phyloP scores from a whole-genome alignment of 2,797 vertebrate genomes.

The Microcaecilia unicolor region DNA sequence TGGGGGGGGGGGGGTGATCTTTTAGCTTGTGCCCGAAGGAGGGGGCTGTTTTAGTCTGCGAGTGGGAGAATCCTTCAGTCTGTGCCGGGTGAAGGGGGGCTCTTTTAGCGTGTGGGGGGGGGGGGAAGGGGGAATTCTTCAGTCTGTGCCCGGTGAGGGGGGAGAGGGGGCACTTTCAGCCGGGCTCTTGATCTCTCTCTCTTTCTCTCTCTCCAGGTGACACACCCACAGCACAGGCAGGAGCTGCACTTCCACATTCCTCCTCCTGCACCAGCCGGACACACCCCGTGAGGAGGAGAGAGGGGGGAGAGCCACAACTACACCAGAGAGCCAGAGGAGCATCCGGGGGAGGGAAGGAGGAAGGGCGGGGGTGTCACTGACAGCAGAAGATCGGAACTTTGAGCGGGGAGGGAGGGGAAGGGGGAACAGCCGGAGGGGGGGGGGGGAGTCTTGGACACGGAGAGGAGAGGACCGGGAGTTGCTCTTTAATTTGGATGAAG shows the following conservation, averaged over 20 bases:
- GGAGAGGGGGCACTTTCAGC: too few relatives aligned
- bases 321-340: neutral
- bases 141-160: neutral
- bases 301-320: too few relatives aligned
- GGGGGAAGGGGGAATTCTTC: neutral
- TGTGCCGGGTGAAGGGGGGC: too few relatives aligned
- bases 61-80: too few relatives aligned
- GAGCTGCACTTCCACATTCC: neutral
- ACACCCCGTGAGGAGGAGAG: neutral
- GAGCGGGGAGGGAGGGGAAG: neutral
- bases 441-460: neutral
- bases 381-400: neutral
- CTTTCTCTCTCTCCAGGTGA: neutral
- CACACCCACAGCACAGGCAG: neutral
- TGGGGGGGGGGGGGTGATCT: fast-evolving
- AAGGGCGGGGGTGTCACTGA: neutral
- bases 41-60: too few relatives aligned
- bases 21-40: too few relatives aligned
- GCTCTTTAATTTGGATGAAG: too few relatives aligned
- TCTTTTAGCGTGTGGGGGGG: fast-evolving
- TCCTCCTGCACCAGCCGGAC: neutral
- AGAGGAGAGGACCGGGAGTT: neutral
- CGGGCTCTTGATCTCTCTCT: too few relatives aligned
- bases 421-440: too few relatives aligned
- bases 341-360: neutral